These are phyloP conservation scores for Carassius gibelio DNA, from an alignment of 2,113 vertebrate species.

Conservation along the genomic window DNA sequence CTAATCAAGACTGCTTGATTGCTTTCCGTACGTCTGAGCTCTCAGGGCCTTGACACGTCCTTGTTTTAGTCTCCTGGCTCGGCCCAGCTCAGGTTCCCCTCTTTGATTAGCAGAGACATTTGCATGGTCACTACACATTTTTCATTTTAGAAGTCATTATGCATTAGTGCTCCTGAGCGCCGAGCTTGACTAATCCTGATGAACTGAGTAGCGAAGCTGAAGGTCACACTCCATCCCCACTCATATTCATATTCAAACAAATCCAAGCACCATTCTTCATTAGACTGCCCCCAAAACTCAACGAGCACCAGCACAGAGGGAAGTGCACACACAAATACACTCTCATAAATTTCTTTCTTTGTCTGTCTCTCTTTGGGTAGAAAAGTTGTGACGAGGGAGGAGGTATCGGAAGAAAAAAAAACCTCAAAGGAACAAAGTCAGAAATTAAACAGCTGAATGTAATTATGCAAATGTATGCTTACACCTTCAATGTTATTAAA, in stretches of 20 bases:
- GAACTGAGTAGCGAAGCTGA: slow-evolving; percentile 99
- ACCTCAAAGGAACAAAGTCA: slow-evolving; percentile 69
- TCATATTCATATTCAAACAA: slow-evolving; percentile 99
- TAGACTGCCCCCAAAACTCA: slow-evolving; percentile 77
- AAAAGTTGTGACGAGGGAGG: slow-evolving; percentile 26
- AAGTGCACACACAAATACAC: slow-evolving; percentile 46
- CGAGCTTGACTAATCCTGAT: slow-evolving; percentile 99
- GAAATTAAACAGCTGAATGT: slow-evolving; percentile 78
- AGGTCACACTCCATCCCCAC: slow-evolving; percentile 98
- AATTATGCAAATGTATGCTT: slow-evolving; percentile 80
- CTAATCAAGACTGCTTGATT: slow-evolving; percentile 98
- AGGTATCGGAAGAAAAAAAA: slow-evolving; percentile 42
- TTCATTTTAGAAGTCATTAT: slow-evolving; percentile 99
- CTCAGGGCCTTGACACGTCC: slow-evolving; percentile 96
- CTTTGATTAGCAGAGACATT: slow-evolving; percentile 99
- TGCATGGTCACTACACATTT: slow-evolving; percentile 99
- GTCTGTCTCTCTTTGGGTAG: slow-evolving; percentile 69
- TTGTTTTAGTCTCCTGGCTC: slow-evolving; percentile 96
- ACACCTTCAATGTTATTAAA: slow-evolving; percentile 79
- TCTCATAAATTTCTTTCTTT: slow-evolving; percentile 50
- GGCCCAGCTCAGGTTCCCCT: slow-evolving; percentile 90
- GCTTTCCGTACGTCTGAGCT: slow-evolving; percentile 93
- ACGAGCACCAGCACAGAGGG: slow-evolving; percentile 47
- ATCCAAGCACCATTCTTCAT: slow-evolving; percentile 83
- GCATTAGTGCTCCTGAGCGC: slow-evolving; percentile 99